phyloP scores from a whole-genome alignment of 2,888 invertebrate species.

The Esperia sulphurella region DNA sequence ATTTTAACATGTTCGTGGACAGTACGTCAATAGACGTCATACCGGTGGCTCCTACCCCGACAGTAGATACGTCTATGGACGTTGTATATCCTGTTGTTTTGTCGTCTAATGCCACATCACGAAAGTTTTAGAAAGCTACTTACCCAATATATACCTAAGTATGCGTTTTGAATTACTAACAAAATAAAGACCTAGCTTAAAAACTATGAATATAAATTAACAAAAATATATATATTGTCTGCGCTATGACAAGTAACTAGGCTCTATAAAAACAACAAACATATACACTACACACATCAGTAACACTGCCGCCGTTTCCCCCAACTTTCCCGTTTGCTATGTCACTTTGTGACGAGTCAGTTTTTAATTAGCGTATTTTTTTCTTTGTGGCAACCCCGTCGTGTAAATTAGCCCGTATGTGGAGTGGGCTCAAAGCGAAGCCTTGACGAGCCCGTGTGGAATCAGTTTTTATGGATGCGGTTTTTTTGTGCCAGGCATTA shows the following conservation, averaged over 20 bases:
- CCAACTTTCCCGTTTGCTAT: conserved; percentile 41
- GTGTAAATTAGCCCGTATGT: conserved; percentile 70
- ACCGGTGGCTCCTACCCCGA: too few species aligned
- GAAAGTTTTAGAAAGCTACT: too few species aligned
- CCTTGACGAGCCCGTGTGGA: conserved; percentile 5
- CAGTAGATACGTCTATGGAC: too few species aligned
- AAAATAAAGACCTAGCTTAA: too few species aligned
- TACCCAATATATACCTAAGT: too few species aligned
- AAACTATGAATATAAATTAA: too few species aligned
- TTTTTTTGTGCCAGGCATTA: conserved; percentile 37
- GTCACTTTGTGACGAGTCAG: conserved; percentile 70
- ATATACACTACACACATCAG: neutral
- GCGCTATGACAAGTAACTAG: neutral
- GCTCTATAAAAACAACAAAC: neutral
- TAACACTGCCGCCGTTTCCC: neutral
- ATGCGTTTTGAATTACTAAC: too few species aligned
- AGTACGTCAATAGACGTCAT: too few species aligned
- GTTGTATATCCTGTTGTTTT: too few species aligned
- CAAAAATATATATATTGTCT: too few species aligned
- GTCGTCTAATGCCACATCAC: too few species aligned
- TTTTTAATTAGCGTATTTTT: conserved; percentile 77
- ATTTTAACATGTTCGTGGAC: too few species aligned
- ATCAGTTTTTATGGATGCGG: conserved; percentile 18
- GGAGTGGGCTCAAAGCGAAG: conserved; percentile 40
- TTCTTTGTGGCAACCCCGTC: conserved; percentile 54